These are phyloP conservation scores for Todiramphus saurophagus DNA, from an alignment of 2,113 vertebrate species.

Conservation along the genomic window DNA sequence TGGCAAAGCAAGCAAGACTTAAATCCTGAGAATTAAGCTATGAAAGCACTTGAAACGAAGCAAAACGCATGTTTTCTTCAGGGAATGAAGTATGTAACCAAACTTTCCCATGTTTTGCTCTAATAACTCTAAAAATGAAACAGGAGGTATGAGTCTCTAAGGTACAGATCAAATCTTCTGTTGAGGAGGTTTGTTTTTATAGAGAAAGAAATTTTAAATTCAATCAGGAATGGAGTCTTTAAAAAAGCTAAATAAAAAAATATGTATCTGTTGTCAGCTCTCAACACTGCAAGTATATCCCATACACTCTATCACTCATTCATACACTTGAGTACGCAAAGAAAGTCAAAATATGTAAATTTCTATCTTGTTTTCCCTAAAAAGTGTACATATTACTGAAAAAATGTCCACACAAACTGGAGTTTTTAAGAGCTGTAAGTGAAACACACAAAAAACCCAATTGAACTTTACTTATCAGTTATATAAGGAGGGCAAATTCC, in stretches of 20 bases:
- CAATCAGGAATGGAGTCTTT: not conserved
- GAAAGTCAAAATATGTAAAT: not conserved
- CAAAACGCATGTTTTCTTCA: not conserved
- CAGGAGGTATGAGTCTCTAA: not conserved
- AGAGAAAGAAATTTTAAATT: not conserved
- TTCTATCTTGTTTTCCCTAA: not conserved
- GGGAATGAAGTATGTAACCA: not conserved
- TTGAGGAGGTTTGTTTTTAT: not conserved
- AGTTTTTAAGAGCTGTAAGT: not conserved
- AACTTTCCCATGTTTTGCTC: not conserved
- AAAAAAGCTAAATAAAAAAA: not conserved
- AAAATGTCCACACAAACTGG: not conserved
- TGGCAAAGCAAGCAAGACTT: not conserved
- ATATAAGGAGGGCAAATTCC: not conserved
- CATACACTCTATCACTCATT: not conserved
- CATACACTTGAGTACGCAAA: not conserved
- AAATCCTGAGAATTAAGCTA: not conserved
- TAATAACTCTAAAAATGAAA: not conserved
- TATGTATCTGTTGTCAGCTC: not conserved
- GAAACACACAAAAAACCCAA: not conserved
- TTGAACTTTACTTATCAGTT: not conserved
- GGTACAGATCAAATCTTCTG: not conserved
- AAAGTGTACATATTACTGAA: not conserved
- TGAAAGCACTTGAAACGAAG: not conserved
- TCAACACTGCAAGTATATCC: not conserved